Evolutionary conservation across 2,113 vertebrate species (phyloP).

Genomic region (Gobio gobio): DNA sequence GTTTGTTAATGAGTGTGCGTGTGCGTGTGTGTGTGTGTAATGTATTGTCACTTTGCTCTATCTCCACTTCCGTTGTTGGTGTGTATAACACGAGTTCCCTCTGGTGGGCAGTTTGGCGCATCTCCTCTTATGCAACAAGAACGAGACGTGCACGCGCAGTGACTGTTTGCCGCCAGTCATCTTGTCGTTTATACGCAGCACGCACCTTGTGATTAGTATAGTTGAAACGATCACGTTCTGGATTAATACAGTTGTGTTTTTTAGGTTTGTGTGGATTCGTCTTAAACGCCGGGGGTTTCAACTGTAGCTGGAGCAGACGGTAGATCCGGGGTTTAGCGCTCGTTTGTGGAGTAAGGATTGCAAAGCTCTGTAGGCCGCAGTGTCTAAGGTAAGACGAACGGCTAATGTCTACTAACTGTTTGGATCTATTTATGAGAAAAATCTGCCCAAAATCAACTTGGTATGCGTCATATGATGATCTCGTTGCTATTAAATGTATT

Average conservation of each 20-base stretch:
- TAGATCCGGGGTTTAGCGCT: background rate
- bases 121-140: constrained; percentile 39
- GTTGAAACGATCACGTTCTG: background rate
- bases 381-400: constrained; percentile 46
- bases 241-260: constrained; percentile 1
- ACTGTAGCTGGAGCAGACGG: background rate
- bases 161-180: constrained; percentile 38
- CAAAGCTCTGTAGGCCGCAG: constrained; percentile 44
- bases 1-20: background rate
- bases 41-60: no score
- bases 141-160: constrained; percentile 36
- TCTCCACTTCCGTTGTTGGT: background rate
- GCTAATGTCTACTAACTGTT: background rate
- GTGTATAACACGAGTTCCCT: background rate
- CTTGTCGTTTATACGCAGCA: background rate
- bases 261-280: background rate
- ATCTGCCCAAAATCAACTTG: background rate
- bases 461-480: background rate
- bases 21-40: background rate
- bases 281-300: background rate
- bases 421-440: background rate
- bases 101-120: constrained; percentile 21
- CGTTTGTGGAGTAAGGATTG: constrained; percentile 16
- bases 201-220: background rate
- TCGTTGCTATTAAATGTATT: background rate